These are phyloP conservation scores for Nomada lathburiana DNA, from an alignment of 2,888 invertebrate species.

Conservation along the genomic window DNA sequence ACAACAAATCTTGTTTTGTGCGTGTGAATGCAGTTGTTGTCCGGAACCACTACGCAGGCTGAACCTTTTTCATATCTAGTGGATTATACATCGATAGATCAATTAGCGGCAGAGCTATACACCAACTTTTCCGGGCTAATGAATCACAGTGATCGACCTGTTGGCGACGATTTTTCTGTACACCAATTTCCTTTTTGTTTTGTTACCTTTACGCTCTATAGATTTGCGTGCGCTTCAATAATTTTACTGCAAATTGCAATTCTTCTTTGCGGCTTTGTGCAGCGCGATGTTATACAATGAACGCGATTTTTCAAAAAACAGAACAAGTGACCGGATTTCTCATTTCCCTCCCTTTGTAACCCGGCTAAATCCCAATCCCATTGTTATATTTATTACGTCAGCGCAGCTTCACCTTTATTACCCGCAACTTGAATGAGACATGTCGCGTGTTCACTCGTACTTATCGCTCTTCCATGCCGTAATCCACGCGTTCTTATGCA, in stretches of 20 bases:
- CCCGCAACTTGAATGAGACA: no score
- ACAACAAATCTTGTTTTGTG: conserved; percentile 41
- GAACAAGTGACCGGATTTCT: no score
- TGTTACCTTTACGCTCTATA: background rate
- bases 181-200: background rate
- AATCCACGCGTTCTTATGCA: background rate
- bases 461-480: background rate
- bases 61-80: conserved; percentile 31
- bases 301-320: no score
- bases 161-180: background rate
- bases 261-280: no score
- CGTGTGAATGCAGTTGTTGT: background rate
- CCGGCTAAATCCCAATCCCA: background rate
- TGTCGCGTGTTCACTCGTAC: background rate
- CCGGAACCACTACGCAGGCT: background rate
- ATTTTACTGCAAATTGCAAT: no score
- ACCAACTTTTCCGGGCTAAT: background rate
- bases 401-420: background rate
- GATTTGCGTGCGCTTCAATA: no score
- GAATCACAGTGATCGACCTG: conserved; percentile 14
- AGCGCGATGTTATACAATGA: no score
- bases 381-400: background rate
- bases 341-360: no score
- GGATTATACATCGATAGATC: conserved; percentile 17
- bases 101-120: conserved; percentile 20